phyloP scores from a whole-genome alignment of 2,797 vertebrate genomes.

The Pseudochirops cupreus region DNA sequence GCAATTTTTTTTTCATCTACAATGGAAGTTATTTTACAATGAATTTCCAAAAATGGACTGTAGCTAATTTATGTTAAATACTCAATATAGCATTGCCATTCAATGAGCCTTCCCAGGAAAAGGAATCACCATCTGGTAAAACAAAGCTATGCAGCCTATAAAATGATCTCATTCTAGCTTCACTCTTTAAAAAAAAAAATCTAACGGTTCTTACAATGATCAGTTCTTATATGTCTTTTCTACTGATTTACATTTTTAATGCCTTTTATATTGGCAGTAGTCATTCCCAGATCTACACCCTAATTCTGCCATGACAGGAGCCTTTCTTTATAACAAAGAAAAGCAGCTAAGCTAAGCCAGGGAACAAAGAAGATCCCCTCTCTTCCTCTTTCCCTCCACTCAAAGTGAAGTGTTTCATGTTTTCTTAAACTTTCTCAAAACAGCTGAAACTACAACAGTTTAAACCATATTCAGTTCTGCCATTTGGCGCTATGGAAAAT shows the following conservation, averaged over 20 bases:
- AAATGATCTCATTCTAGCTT: not conserved
- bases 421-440: not conserved
- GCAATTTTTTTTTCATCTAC: not conserved
- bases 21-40: not conserved
- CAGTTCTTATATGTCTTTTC: not conserved
- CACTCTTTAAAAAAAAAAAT: not conserved
- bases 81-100: not conserved
- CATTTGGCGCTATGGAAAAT: not conserved
- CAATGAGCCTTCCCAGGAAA: not conserved
- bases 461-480: not conserved
- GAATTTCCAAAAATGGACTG: not conserved
- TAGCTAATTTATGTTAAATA: conserved; percentile 17
- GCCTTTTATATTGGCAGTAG: not conserved
- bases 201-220: not conserved
- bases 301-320: not conserved
- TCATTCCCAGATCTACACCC: not conserved
- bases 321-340: not conserved
- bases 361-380: not conserved
- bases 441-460: not conserved
- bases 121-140: not conserved
- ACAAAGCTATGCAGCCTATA: not conserved
- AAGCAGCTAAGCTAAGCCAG: not conserved
- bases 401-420: not conserved
- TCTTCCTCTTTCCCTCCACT: not conserved
- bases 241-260: conserved; percentile 6